Percentiles rank a stretch among this genome's conserved stretches.
Evolutionary conservation across 1,140 invertebrate genomes (phyloP).

Genomic region (Megalonaias nervosa): DNA sequence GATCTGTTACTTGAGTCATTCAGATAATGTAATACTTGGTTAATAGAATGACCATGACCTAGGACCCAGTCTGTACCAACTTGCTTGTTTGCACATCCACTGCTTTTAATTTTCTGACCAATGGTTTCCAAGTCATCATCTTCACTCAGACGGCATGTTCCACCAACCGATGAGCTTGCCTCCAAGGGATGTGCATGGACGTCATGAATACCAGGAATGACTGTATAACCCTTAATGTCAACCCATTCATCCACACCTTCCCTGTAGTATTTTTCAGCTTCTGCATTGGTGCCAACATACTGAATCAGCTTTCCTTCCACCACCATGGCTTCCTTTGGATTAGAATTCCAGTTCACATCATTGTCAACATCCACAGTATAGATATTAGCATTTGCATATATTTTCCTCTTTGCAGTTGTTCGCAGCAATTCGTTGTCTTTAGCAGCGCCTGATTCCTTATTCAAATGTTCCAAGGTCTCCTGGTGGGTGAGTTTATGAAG

Average conservation of each 20-base stretch:
- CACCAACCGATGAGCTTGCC: constrained; percentile 23
- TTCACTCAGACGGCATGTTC: constrained; percentile 11
- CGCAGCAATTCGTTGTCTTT: too few relatives aligned
- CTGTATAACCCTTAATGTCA: constrained; percentile 19
- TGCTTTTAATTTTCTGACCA: background rate
- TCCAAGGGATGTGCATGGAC: constrained; percentile 41
- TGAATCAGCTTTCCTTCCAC: constrained; percentile 7
- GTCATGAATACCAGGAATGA: constrained; percentile 38
- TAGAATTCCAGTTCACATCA: background rate
- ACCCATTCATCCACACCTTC: background rate
- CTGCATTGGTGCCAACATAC: constrained; percentile 9
- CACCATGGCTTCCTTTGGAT: constrained; percentile 17
- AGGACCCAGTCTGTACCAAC: constrained; percentile 38
- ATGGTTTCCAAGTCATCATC: constrained; percentile 9
- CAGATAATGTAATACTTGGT: constrained; percentile 20
- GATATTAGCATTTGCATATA: constrained; percentile 1
- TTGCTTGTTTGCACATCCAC: constrained; percentile 15
- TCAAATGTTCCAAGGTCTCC: too few relatives aligned
- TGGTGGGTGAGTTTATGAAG: too few relatives aligned
- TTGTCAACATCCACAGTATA: constrained; percentile 22
- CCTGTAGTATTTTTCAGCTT: background rate
- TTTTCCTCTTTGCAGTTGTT: too few relatives aligned
- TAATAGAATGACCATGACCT: constrained; percentile 34
- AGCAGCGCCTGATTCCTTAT: too few relatives aligned
- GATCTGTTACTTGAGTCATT: constrained; percentile 10